Base-by-base conservation (phyloP, 35 echinoderm and acorn worm genomes). In the Ptychodera flava region DNA sequence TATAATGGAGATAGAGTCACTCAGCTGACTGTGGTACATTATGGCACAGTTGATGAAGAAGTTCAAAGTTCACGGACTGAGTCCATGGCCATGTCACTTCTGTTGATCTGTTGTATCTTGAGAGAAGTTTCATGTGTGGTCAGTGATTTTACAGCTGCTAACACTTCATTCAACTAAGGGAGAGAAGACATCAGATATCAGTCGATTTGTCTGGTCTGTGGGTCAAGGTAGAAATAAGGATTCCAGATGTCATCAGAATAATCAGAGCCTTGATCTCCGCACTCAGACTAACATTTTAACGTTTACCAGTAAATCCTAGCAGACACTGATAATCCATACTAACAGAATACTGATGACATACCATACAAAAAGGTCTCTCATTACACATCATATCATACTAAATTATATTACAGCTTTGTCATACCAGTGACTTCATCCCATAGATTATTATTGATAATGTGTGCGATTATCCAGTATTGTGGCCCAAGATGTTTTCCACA, bases 141-240 rank as follows among this genome's bases (percentile, higher is more conserved):
- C 34, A 94, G 37, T 16, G 88, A 83, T 1, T 79, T 83, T 0
- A 85, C 85, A 34, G 88, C 86, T 88, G 88, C 80, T 76, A 94
- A 38, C 0, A 94, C 36, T 77, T 94, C 92, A 35, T 94, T 88
- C 92, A 94, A 87, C 92, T 93, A 77, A 15, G 64, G 84, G 78
- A 35, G 78, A 88, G 32, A 87, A 30, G 16, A 15, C 30, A 85
- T 76, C 22, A 32, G 34, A n/a, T 27, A 78, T 35, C 27, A 85
- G 1, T 35, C 30, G 32, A 84, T 0, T 53, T 22, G 30, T n/a
- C 31, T 30, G 16, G 31, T 16, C 22, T 22, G 1, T 32, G 16
- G n/a, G n/a, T n/a, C n/a, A n/a, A n/a, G n/a, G n/a, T 88, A 36
- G 31, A 6, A 82, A 37, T 52, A 15, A 82, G 37, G 33, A 38